Evolutionary conservation across 2,888 invertebrate genomes (phyloP).

Genomic region (Smittia aterrima): DNA sequence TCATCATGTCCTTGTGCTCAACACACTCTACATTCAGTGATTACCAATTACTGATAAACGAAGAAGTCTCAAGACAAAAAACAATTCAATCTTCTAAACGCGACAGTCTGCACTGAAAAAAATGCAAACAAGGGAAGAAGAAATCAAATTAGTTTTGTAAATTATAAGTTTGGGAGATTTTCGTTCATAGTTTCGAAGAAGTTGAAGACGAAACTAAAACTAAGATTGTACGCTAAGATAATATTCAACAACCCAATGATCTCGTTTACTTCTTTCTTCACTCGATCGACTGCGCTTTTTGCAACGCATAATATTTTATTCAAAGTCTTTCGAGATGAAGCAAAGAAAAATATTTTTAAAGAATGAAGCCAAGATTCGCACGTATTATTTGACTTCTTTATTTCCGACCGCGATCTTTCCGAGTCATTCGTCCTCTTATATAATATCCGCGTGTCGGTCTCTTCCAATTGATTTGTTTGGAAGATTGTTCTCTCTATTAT

Average conservation of each 20-base stretch:
- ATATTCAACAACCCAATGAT: conserved; percentile 38
- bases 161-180: not conserved
- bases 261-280: conserved; percentile 23
- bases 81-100: conserved; percentile 41
- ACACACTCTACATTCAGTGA: conserved; percentile 90
- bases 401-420: not conserved
- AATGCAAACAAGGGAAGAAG: not conserved
- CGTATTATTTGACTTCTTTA: not conserved
- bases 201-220: not conserved
- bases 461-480: too few relatives aligned
- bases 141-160: not conserved
- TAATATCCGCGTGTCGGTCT: too few relatives aligned
- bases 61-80: conserved; percentile 44
- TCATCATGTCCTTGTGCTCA: conserved; percentile 95
- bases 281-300: not conserved
- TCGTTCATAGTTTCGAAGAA: not conserved
- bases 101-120: not conserved
- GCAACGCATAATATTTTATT: not conserved
- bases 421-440: too few relatives aligned
- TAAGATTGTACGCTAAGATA: not conserved
- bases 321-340: not conserved
- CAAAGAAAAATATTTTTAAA: not conserved
- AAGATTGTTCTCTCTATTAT: too few relatives aligned
- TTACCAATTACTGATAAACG: conserved; percentile 54
- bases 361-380: conserved; percentile 1